Evolutionary conservation across 2,797 vertebrate species (phyloP).

Genomic region (Melanitta fusca): DNA sequence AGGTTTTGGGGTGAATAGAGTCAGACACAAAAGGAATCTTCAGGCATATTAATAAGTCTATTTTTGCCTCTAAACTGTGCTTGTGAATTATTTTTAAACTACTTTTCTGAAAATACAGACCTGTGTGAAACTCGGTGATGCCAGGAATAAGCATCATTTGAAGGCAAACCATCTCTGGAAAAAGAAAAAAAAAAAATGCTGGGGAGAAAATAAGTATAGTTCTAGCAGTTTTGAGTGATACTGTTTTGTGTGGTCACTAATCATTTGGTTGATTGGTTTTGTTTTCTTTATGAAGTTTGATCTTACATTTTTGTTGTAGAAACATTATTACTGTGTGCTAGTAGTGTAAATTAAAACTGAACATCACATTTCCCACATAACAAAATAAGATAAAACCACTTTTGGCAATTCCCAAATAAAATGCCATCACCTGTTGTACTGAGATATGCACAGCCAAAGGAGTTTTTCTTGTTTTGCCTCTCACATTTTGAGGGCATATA

Average conservation of each 20-base stretch:
- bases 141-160: accelerated
- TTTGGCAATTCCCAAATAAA: background rate
- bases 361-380: background rate
- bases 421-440: background rate
- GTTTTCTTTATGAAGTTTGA: background rate
- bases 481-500: background rate
- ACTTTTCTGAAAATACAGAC: background rate
- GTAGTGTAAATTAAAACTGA: background rate
- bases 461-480: background rate
- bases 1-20: background rate
- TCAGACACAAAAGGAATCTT: background rate
- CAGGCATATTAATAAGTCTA: background rate
- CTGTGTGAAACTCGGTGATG: background rate
- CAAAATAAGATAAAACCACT: conserved; percentile 3
- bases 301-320: background rate
- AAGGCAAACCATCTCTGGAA: background rate
- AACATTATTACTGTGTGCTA: background rate
- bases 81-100: background rate
- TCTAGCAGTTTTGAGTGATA: background rate
- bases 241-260: background rate
- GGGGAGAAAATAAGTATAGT: background rate
- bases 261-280: background rate
- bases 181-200: background rate
- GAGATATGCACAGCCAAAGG: background rate
- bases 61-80: background rate